phyloP scores from a whole-genome alignment of 2,888 invertebrate species.

The Steinernema carpocapsae region DNA sequence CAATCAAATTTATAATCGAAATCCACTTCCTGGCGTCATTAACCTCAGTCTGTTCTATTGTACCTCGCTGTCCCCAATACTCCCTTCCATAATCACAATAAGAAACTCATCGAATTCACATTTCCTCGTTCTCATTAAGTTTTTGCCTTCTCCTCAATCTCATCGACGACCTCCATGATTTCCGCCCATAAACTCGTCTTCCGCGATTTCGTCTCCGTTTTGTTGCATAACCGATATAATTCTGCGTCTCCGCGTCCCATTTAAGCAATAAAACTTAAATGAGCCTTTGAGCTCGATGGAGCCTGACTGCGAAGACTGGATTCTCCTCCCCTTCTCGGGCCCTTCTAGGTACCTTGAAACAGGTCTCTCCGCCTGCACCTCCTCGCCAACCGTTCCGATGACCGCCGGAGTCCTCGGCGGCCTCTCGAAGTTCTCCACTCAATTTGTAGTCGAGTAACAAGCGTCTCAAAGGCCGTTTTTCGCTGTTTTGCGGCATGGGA shows the following conservation, averaged over 20 bases:
- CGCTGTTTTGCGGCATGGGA: not conserved
- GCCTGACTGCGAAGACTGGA: not conserved
- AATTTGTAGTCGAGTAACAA: not conserved
- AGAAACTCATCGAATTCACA: too few species aligned
- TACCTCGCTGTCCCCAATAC: too few species aligned
- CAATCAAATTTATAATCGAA: too few species aligned
- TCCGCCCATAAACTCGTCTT: too few species aligned
- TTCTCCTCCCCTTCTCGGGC: not conserved
- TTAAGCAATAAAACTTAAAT: constrained; percentile 9
- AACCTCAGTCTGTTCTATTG: too few species aligned
- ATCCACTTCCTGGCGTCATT: too few species aligned
- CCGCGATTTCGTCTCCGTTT: too few species aligned
- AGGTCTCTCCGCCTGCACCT: not conserved
- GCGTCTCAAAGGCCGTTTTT: constrained; percentile 24
- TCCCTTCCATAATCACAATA: too few species aligned
- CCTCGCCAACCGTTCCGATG: not conserved
- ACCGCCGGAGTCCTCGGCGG: not conserved
- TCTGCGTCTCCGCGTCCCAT: not conserved
- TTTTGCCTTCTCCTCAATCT: too few species aligned
- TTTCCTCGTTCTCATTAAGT: too few species aligned
- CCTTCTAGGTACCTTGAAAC: not conserved
- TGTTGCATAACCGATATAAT: not conserved
- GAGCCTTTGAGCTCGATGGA: not conserved
- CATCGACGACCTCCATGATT: too few species aligned
- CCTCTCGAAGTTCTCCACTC: not conserved